phyloP scores from a whole-genome alignment of 2,797 vertebrate genomes.

The Pagetopsis macropterus region DNA sequence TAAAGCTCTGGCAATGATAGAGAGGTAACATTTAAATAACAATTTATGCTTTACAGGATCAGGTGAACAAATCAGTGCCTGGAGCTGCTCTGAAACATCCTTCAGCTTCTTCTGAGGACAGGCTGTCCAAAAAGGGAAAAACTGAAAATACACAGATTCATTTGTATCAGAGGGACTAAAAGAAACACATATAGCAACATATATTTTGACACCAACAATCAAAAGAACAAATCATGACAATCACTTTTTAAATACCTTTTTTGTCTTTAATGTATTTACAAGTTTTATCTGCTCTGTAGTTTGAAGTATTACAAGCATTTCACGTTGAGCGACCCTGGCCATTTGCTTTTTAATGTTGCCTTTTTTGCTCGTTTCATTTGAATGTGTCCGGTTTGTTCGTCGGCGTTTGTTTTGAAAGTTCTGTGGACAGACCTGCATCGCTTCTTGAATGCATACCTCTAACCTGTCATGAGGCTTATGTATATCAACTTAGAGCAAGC shows the following conservation, averaged over 20 bases:
- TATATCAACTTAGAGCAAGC: constrained; percentile 75
- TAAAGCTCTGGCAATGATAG: neutral
- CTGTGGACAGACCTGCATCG: constrained; percentile 64
- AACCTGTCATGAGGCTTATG: constrained; percentile 69
- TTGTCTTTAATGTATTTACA: constrained; percentile 96
- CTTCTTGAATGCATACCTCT: constrained; percentile 70
- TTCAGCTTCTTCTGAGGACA: too few species aligned
- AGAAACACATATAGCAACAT: neutral
- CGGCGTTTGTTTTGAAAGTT: constrained; percentile 62
- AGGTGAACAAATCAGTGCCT: neutral
- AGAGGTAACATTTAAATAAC: neutral
- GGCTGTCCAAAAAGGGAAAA: neutral
- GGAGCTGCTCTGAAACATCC: neutral
- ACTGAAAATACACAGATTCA: neutral
- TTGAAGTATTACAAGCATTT: constrained; percentile 92
- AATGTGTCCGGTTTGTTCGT: constrained; percentile 71
- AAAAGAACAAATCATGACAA: constrained; percentile 63
- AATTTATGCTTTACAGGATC: constrained; percentile 16
- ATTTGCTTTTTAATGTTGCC: constrained; percentile 77
- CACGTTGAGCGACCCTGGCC: constrained; percentile 80
- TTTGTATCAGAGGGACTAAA: neutral
- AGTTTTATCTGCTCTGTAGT: constrained; percentile 93
- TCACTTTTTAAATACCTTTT: constrained; percentile 81
- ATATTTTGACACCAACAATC: neutral
- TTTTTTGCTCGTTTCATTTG: constrained; percentile 72